Evolutionary conservation across 2,888 invertebrate genomes (phyloP).

Genomic region (Chalcis sispes): DNA sequence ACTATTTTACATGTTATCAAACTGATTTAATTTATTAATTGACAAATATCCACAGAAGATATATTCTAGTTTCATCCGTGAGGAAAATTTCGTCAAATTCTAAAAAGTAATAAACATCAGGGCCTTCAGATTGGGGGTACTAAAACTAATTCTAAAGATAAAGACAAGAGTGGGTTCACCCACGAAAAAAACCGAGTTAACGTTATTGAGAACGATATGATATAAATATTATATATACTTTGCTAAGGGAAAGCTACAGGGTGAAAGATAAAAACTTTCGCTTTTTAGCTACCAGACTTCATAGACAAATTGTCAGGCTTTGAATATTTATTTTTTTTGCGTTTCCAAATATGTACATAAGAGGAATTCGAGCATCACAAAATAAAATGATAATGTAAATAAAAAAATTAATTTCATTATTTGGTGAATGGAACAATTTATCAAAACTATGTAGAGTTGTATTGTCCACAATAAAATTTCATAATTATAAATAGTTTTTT

Average conservation of each 20-base stretch:
- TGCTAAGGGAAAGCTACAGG: conserved; percentile 31
- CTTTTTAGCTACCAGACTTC: too few species aligned
- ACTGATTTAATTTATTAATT: not conserved
- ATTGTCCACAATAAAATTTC: too few species aligned
- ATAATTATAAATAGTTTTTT: too few species aligned
- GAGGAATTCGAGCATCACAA: too few species aligned
- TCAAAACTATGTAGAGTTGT: too few species aligned
- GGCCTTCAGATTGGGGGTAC: conserved; percentile 31
- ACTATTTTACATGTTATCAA: not conserved
- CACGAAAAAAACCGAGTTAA: conserved; percentile 38
- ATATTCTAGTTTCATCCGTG: conserved; percentile 19
- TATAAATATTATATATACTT: conserved; percentile 5
- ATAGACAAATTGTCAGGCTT: too few species aligned
- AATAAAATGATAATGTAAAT: too few species aligned
- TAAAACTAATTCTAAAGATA: conserved; percentile 42
- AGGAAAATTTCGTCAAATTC: conserved; percentile 13
- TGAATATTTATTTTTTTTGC: too few species aligned
- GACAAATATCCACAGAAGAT: conserved; percentile 1
- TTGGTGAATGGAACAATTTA: too few species aligned
- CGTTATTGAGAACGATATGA: conserved; percentile 30
- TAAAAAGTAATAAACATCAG: conserved; percentile 44
- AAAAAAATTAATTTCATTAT: too few species aligned
- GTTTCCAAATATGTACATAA: too few species aligned
- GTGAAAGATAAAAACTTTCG: not conserved
- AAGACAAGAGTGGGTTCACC: conserved; percentile 31